Evolutionary conservation across 2,113 vertebrate genomes (phyloP).

Genomic region (Smithornis capensis): DNA sequence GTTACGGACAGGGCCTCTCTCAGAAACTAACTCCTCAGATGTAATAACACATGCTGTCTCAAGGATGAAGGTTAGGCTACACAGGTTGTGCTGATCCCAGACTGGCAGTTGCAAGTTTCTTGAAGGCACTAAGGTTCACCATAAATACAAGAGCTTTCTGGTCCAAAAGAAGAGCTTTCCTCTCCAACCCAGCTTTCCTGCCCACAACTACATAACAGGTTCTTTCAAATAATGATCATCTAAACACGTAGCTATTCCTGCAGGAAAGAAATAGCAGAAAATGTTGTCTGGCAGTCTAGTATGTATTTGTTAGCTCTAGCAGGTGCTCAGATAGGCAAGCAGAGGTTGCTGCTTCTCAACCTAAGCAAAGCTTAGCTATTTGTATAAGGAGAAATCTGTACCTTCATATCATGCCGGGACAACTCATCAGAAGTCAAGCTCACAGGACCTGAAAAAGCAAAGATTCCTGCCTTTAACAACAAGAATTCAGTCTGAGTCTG

Average conservation of each 20-base stretch:
- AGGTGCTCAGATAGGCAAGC: neutral
- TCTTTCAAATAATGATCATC: neutral
- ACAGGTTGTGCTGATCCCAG: neutral
- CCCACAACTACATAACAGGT: neutral
- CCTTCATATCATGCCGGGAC: constrained; percentile 35
- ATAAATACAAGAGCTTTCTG: neutral
- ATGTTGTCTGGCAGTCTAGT: neutral
- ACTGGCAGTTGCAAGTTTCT: neutral
- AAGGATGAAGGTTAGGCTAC: neutral
- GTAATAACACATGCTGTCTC: neutral
- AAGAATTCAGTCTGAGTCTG: neutral
- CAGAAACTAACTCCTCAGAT: neutral
- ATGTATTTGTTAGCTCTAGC: neutral
- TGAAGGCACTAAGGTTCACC: neutral
- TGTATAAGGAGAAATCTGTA: constrained; percentile 39
- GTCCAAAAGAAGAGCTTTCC: neutral
- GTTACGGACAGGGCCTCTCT: neutral
- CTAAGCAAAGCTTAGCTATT: neutral
- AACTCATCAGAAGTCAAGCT: neutral
- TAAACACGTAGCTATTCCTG: neutral
- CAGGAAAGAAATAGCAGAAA: neutral
- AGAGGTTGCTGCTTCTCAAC: neutral
- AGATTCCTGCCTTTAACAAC: neutral
- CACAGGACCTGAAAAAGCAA: constrained; percentile 45
- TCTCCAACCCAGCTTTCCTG: neutral